Evolutionary conservation across 1,140 invertebrate species (phyloP), one percentile per base, ranked within the genome.

Genomic region (Saccostrea echinata): DNA sequence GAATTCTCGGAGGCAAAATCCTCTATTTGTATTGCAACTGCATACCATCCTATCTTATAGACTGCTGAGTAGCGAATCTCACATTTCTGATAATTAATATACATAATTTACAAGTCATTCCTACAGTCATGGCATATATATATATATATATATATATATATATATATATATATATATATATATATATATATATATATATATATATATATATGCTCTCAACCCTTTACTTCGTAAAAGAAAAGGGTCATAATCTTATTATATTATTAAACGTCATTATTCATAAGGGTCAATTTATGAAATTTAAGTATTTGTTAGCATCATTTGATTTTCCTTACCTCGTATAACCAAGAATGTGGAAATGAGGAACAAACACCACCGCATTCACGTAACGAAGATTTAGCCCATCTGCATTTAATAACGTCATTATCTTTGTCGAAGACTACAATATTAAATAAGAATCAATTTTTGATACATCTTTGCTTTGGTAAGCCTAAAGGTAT

Each of bases 1-100:
- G 64, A 57, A 24, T 30, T 85, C 18, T 16, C 16, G 53, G 43
- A 33, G 4, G 18, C 3, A 43, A 87, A 89, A 27, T 89, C 88
- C 84, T 89, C 86, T 53, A 89, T 86, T 80, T 89, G 88, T 12
- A 89, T 52, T 0, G 88, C 86, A 24, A 85, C 88, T 61, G 88
- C 86, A 82, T 84, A 89, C 68, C 84, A 89, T 18, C 85, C 88
- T 0, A 16, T 68, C 27, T 21, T 21, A 21, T 84, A 13, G 13
- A 21, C 53, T 9, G 88, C 85, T 4, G 53, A 52, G n/a, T 86
- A 89, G 3, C 61, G 18, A 52, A 89, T 35, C 13, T 27, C 84
- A 33, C 88, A 89, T 1, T 16, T 43, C 88, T 86, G 43, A 43
- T 8, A 43, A 43, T 43, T 43, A 43, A 43, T 43, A 43, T 43